Conservation (phyloP, 2,797 vertebrate species). For the Semaprochilodus insignis region DNA sequence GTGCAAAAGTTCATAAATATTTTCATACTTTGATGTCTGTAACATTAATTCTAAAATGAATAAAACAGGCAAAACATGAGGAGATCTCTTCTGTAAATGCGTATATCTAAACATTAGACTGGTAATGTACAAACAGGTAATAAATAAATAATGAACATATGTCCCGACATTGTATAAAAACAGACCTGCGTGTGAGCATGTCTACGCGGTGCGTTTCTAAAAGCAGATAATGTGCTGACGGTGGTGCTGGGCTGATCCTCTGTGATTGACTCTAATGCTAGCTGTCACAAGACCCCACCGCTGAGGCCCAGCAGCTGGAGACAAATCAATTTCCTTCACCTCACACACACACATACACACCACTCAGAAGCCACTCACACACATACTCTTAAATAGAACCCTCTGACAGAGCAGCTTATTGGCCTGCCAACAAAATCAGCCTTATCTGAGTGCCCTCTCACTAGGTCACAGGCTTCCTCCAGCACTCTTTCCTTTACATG, state of each 20-base stretch:
- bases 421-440: constrained; percentile 34
- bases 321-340: constrained; percentile 76
- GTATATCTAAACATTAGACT: background rate
- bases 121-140: background rate
- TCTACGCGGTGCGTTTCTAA: constrained; percentile 8
- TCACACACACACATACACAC: constrained; percentile 25
- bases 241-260: constrained; percentile 69
- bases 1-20: background rate
- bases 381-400: constrained; percentile 30
- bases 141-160: background rate
- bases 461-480: constrained; percentile 28
- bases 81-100: background rate
- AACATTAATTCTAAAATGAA: background rate
- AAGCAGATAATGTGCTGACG: constrained; percentile 46
- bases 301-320: constrained; percentile 75
- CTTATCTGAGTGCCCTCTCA: constrained; percentile 31
- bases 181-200: constrained; percentile 12
- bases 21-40: background rate
- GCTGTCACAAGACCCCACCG: constrained; percentile 72
- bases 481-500: background rate
- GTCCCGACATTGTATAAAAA: background rate
- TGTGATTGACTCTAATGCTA: constrained; percentile 80
- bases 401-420: constrained; percentile 40
- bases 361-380: constrained; percentile 33
- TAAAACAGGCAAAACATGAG: background rate